These are phyloP conservation scores for Diarsia dahlii DNA, from an alignment of 2,888 invertebrate species.

Conservation along the genomic window DNA sequence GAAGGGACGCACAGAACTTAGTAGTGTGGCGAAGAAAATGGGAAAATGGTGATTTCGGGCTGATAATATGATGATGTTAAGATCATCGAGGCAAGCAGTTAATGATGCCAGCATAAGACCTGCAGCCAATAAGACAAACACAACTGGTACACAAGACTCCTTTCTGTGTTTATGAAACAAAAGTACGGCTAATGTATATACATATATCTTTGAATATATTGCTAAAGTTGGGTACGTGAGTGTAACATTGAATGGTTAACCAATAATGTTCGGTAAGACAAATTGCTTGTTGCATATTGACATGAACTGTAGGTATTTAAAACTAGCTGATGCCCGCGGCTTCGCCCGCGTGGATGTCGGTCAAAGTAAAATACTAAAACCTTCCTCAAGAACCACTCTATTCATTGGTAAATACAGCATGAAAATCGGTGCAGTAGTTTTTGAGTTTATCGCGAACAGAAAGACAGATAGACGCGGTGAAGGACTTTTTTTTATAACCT, in stretches of 20 bases:
- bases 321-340: neutral
- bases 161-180: neutral
- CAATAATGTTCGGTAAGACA: neutral
- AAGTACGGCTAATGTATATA: neutral
- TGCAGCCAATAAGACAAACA: neutral
- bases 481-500: too few species aligned
- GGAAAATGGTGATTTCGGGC: too few species aligned
- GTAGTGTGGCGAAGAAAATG: too few species aligned
- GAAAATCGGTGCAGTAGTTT: too few species aligned
- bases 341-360: too few species aligned
- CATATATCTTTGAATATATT: slow-evolving; percentile 10
- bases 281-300: neutral
- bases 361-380: too few species aligned
- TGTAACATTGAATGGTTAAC: neutral
- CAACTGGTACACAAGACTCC: neutral
- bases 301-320: neutral
- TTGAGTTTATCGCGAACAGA: too few species aligned
- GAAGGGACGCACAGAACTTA: too few species aligned
- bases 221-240: slow-evolving; percentile 3
- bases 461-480: too few species aligned
- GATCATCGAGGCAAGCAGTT: neutral
- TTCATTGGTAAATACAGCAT: too few species aligned
- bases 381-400: too few species aligned
- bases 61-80: too few species aligned
- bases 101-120: neutral